Base-by-base conservation (phyloP, 2,113 vertebrate species). In the Eleginops maclovinus region DNA sequence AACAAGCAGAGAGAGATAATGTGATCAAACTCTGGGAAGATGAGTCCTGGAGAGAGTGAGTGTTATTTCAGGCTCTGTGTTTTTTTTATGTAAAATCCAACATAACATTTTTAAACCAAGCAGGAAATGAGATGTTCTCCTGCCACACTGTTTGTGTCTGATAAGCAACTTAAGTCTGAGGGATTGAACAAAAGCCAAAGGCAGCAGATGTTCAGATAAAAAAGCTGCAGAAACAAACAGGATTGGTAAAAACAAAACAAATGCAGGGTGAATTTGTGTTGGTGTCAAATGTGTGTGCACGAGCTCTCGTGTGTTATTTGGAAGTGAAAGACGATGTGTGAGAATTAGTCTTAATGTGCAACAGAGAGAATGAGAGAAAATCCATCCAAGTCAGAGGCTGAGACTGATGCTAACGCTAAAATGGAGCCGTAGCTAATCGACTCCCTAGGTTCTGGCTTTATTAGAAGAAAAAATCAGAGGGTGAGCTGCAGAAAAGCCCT, bases 341-440 rank as follows among this genome's bases (percentile, higher is more conserved):
- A 74, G 65, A 75, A 56, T 76, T 43, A 60, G 40, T 71, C 28
- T 69, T 72, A 59, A 64, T 66, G 77, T 50, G 67, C 46, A 60
- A 51, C 14, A 24, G 24, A 69, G 53, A 70, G 50, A 79, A 75
- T 61, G 68, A 81, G 72, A 72, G 55, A 67, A 86, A 86, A 88
- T 86, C 75, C 69, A 76, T 86, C 76, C 21, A 36, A 81, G 66
- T 82, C 77, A 69, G 70, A 81, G 61, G 62, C 65, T 41, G 65
- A 89, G 71, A 85, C 56, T 9, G 47, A 85, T 72, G 51, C 44
- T 80, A 11, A 31, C 1, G 14, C 63, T 77, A 53, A 77, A 87
- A 88, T 60, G 76, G 59, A 80, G 66, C 77, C 72, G 64, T 88
- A 9, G 81, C 80, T 75, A 90, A 92, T 84, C 50, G 12, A 71